Conservation (phyloP, 2,797 vertebrate genomes). For the Echeneis naucrates region DNA sequence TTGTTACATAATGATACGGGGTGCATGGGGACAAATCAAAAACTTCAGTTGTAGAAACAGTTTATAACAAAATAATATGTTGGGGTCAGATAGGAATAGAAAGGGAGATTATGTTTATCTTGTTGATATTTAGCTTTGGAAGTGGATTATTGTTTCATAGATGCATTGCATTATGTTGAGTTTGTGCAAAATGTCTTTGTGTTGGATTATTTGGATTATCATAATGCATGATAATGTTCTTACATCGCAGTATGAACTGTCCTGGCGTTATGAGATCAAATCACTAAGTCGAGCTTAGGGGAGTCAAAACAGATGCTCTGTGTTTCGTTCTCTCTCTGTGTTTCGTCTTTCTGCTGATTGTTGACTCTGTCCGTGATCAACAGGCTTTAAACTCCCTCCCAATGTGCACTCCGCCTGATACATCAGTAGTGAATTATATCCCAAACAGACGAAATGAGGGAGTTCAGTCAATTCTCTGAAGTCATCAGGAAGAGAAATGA, state of each 20-base stretch:
- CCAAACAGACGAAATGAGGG: constrained; percentile 56
- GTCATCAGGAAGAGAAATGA: constrained; percentile 64
- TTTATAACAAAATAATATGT: constrained; percentile 40
- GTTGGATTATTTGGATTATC: constrained; percentile 81
- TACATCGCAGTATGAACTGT: constrained; percentile 54
- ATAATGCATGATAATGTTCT: constrained; percentile 78
- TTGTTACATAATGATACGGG: constrained; percentile 45
- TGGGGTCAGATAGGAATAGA: constrained; percentile 28
- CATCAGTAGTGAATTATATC: constrained; percentile 52
- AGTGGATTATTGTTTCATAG: constrained; percentile 77
- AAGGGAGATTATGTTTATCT: constrained; percentile 62
- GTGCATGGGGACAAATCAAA: constrained; percentile 16
- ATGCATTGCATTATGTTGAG: constrained; percentile 66
- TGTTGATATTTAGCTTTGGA: constrained; percentile 73
- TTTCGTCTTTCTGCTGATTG: constrained; percentile 44
- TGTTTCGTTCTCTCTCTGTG: constrained; percentile 37
- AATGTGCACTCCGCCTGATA: constrained; percentile 6
- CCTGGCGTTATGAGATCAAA: constrained; percentile 60
- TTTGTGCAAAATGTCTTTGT: constrained; percentile 68
- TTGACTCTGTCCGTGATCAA: constrained; percentile 36
- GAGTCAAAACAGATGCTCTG: constrained; percentile 60
- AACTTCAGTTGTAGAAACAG: constrained; percentile 29
- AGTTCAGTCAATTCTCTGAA: constrained; percentile 61
- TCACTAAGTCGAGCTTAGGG: constrained; percentile 59
- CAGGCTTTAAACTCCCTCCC: constrained; percentile 26